Evolutionary conservation across 2,113 vertebrate genomes (phyloP).

Genomic region (Oceanodroma tethys): DNA sequence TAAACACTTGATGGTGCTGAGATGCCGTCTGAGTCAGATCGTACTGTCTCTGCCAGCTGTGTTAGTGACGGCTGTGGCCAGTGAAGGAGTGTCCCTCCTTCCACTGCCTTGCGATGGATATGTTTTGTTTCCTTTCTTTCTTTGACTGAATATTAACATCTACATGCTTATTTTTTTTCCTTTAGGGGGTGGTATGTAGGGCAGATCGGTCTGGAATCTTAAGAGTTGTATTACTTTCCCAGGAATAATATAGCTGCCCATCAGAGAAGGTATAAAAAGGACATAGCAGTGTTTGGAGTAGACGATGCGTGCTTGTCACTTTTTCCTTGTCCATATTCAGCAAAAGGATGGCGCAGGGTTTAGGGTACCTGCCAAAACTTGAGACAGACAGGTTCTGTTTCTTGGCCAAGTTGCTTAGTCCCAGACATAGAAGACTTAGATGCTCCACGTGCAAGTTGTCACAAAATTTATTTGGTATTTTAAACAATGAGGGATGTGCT

Average conservation of each 20-base stretch:
- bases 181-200: accelerated
- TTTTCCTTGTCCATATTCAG: background rate
- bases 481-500: background rate
- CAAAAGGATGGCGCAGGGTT: background rate
- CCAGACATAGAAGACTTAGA: background rate
- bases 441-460: background rate
- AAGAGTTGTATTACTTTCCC: accelerated
- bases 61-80: background rate
- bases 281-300: background rate
- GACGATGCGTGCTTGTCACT: background rate
- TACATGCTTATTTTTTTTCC: background rate
- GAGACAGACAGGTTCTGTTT: background rate
- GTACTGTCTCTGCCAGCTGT: background rate
- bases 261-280: background rate
- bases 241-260: background rate
- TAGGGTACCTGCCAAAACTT: background rate
- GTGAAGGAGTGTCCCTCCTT: background rate
- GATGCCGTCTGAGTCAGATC: background rate
- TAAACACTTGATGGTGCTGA: accelerated
- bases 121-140: background rate
- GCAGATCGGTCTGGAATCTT: background rate
- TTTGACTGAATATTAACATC: background rate
- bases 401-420: background rate
- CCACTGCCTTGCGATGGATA: background rate
- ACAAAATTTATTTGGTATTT: background rate